These are phyloP conservation scores for Drosophila borealis DNA, from an alignment of 2,888 invertebrate species.

Conservation along the genomic window DNA sequence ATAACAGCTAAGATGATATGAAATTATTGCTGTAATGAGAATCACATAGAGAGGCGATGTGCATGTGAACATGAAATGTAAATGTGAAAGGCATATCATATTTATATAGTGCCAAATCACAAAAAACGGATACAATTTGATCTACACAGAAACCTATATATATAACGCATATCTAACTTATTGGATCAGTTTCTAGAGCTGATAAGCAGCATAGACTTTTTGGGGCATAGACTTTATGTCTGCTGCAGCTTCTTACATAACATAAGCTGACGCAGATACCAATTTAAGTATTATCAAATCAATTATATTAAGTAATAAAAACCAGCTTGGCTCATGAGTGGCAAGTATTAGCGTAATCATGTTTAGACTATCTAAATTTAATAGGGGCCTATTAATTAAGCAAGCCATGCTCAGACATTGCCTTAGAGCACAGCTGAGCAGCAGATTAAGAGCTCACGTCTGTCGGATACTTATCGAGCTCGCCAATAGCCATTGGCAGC, in stretches of 20 bases:
- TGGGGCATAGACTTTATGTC: too few relatives aligned
- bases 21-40: background rate
- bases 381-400: background rate
- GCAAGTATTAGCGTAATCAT: background rate
- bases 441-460: conserved; percentile 12
- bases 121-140: too few relatives aligned
- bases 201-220: too few relatives aligned
- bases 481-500: background rate
- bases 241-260: too few relatives aligned
- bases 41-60: background rate
- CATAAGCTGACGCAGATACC: too few relatives aligned
- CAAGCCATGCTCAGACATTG: background rate
- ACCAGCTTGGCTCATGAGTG: background rate
- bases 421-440: background rate
- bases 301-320: background rate
- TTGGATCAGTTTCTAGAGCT: too few relatives aligned
- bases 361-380: background rate
- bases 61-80: background rate
- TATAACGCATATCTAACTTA: background rate
- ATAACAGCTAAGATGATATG: too few relatives aligned
- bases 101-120: too few relatives aligned
- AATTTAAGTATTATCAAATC: background rate
- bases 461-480: conserved; percentile 16
- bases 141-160: background rate
- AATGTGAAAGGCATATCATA: too few relatives aligned